These are phyloP conservation scores for Yponomeuta malinellus DNA, from an alignment of 2,888 invertebrate species.

Conservation along the genomic window DNA sequence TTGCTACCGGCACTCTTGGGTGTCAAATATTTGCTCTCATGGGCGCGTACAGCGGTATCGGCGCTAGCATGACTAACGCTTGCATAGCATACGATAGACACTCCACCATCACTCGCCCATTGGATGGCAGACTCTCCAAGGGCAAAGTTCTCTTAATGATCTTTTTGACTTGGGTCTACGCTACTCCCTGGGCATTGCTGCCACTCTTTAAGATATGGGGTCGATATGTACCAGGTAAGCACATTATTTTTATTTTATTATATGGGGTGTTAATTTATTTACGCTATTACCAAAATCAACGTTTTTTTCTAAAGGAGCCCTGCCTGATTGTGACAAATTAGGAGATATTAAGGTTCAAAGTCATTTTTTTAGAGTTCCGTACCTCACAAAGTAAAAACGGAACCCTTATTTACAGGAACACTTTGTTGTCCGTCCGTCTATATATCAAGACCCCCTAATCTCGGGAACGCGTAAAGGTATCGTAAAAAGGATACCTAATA, in stretches of 20 bases:
- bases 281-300: too few species aligned
- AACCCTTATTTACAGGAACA: too few species aligned
- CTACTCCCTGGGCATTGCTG: constrained; percentile 87
- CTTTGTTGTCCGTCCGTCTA: too few species aligned
- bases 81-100: constrained; percentile 88
- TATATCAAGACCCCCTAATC: too few species aligned
- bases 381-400: too few species aligned
- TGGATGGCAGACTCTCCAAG: constrained; percentile 86
- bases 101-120: constrained; percentile 84
- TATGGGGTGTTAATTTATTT: not conserved
- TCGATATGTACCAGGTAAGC: constrained; percentile 85
- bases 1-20: constrained; percentile 82
- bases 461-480: too few species aligned
- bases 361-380: too few species aligned
- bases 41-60: constrained; percentile 88
- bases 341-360: too few species aligned
- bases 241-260: not conserved
- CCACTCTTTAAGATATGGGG: constrained; percentile 91
- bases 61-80: constrained; percentile 86
- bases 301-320: too few species aligned
- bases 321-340: too few species aligned
- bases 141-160: constrained; percentile 88
- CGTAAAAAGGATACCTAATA: too few species aligned
- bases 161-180: constrained; percentile 83
- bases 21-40: constrained; percentile 86